Evolutionary conservation across 2,797 vertebrate species (phyloP).

Genomic region (Myotis vivesi): DNA sequence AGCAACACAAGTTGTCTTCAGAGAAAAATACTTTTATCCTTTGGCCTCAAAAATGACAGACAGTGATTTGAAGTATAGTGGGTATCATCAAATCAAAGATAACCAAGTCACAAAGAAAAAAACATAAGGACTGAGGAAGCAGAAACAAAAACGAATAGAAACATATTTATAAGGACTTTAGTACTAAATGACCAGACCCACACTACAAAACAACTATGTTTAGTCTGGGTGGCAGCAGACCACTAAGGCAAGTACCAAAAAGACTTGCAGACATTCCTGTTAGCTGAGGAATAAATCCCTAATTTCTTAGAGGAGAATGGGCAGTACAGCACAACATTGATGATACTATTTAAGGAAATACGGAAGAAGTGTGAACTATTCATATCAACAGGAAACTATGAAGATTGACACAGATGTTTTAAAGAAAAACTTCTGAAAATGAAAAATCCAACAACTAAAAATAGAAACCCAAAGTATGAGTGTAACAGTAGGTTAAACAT

Average conservation of each 20-base stretch:
- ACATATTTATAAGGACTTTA: background rate
- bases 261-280: background rate
- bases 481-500: background rate
- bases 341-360: background rate
- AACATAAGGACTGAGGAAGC: background rate
- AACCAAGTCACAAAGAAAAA: background rate
- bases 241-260: background rate
- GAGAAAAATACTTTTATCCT: background rate
- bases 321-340: background rate
- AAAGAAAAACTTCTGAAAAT: conserved; percentile 27
- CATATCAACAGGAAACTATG: background rate
- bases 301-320: background rate
- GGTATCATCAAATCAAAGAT: background rate
- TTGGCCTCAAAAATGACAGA: background rate
- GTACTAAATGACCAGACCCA: background rate
- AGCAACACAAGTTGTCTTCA: background rate
- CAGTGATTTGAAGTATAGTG: background rate
- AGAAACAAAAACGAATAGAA: background rate
- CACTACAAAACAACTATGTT: background rate
- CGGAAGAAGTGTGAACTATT: background rate
- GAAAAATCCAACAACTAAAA: background rate
- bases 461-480: background rate
- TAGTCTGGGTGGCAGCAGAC: background rate
- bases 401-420: background rate
- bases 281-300: background rate